phyloP scores from a whole-genome alignment of 2,113 vertebrate species.

The Phylloscopus trochilus region DNA sequence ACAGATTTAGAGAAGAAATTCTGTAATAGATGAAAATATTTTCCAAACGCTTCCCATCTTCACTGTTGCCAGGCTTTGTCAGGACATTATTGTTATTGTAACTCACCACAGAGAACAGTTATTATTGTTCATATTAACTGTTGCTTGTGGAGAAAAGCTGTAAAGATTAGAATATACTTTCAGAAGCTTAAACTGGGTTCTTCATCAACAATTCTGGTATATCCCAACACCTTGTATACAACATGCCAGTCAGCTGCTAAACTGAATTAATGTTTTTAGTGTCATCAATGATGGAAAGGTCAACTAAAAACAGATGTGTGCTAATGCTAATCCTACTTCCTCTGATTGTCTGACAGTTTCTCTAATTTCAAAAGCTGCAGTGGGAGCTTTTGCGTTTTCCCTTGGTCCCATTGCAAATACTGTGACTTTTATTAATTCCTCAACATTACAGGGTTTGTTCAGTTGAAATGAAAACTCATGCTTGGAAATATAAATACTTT shows the following conservation, averaged over 20 bases:
- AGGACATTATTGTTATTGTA: neutral
- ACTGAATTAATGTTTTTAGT: neutral
- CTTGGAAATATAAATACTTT: neutral
- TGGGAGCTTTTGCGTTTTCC: neutral
- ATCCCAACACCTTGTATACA: neutral
- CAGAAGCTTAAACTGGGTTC: neutral
- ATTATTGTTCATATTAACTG: neutral
- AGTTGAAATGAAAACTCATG: neutral
- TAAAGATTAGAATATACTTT: neutral
- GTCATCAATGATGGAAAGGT: neutral
- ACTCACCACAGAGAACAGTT: neutral
- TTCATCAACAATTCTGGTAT: neutral
- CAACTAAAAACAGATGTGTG: neutral
- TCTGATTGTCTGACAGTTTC: neutral
- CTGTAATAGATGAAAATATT: neutral
- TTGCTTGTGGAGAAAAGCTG: neutral
- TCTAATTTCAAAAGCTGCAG: neutral
- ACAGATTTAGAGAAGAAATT: neutral
- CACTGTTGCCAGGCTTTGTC: neutral
- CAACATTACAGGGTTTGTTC: neutral
- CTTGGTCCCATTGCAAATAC: neutral
- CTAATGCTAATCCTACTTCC: neutral
- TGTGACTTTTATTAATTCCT: neutral
- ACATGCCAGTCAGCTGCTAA: constrained; percentile 3
- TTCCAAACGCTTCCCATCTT: neutral